Base-by-base conservation (phyloP, 2,113 vertebrate species). In the Datnioides undecimradiatus region DNA sequence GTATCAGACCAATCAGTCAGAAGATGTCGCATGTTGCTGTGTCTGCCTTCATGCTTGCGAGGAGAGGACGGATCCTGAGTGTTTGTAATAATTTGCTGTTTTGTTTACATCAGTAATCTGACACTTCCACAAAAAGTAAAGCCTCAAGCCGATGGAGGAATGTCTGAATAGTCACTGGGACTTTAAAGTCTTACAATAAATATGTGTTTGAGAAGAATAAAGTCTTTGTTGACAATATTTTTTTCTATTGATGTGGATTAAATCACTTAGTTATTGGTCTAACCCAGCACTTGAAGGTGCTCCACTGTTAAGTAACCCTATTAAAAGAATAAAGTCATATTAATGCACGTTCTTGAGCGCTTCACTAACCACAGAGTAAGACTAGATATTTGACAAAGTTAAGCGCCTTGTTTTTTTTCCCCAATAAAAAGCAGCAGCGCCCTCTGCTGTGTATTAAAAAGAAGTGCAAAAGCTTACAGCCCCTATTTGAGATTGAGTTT, bases 11-110 rank as follows among this genome's bases (percentile, higher is more conserved):
- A 0, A 17, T 33, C 67, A 5, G 11, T 48, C 2, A 51, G 78
- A 71, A 80, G 85, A 74, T 21, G 4, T 55, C 33, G 68, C 19
- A 65, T 92, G 62, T 76, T 74, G 0, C 60, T 49, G 2, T 91
- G 87, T 43, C 82, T 93, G 21, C 82, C 73, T 11, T 82, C 62
- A 6, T 93, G 92, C 45, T 67, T 91, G 38, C 71, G 71, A 23
- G 29, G 49, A 19, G 45, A 82, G 2, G 57, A 85, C 6, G 13
- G 34, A 1, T 38, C 38, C 36, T 83, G 52, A 89, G 14, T 21
- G 2, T 31, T 25, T 43, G 9, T 46, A 38, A 11, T 3, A 40
- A 33, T 19, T 45, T 8, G 19, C 1, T 40, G 2, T 36, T 73
- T 55, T n/a, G 43, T 23, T 19, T 6, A 34, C 10, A 5, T 55